Conservation (phyloP, 2,797 vertebrate species). For the Mustela erminea region DNA sequence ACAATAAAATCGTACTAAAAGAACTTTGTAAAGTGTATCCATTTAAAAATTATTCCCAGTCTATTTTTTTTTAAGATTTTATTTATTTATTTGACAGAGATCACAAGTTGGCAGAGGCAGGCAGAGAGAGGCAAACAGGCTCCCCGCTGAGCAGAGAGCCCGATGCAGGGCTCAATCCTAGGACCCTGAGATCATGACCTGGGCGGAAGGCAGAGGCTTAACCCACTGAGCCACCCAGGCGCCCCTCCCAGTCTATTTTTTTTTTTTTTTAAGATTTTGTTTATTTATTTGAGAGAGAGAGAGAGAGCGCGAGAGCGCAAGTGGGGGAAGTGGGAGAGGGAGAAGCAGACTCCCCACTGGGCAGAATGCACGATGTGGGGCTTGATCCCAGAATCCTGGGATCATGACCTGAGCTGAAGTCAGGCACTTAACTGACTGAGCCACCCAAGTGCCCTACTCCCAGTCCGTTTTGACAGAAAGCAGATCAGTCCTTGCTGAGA, state of each 20-base stretch:
- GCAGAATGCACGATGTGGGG: neutral
- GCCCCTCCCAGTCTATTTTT: neutral
- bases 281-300: neutral
- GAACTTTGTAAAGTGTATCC: neutral
- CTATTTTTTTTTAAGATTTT: neutral
- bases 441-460: neutral
- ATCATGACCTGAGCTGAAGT: neutral
- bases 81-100: neutral
- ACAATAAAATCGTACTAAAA: neutral
- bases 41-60: neutral
- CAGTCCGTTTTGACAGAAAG: neutral
- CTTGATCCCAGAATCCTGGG: neutral
- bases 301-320: too few relatives aligned
- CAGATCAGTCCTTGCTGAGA: constrained; percentile 21
- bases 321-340: neutral
- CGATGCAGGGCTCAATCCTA: fast-evolving
- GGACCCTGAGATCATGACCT: neutral
- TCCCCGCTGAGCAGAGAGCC: neutral
- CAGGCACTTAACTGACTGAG: neutral
- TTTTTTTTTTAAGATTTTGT: neutral
- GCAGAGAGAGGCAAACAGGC: neutral
- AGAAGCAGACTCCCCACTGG: neutral
- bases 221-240: neutral
- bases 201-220: neutral
- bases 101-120: too few relatives aligned